phyloP scores from a whole-genome alignment of 2,797 vertebrate species.

The Microchirus variegatus region DNA sequence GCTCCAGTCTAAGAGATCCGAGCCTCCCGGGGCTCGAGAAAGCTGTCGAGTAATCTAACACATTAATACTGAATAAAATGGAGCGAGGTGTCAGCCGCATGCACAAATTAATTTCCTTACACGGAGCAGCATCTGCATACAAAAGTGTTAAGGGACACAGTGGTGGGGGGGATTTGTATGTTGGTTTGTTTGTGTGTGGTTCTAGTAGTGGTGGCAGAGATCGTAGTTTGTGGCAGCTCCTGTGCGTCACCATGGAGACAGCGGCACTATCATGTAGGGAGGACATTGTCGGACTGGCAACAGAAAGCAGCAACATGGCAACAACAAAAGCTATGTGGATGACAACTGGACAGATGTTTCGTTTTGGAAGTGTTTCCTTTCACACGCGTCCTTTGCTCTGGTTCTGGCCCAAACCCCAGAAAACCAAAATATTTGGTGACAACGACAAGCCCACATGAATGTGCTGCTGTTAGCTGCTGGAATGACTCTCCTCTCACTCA shows the following conservation, averaged over 20 bases:
- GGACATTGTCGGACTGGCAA: conserved; percentile 32
- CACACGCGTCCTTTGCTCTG: conserved; percentile 5
- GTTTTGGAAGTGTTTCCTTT: no score
- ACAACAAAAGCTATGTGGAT: conserved; percentile 23
- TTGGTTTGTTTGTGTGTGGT: conserved; percentile 25
- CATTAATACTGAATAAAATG: conserved; percentile 72
- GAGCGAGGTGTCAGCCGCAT: conserved; percentile 40
- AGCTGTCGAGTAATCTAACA: conserved; percentile 71
- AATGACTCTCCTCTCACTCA: no score
- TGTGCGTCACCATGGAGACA: conserved; percentile 78
- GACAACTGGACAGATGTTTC: conserved; percentile 3
- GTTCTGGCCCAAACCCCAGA: conserved; percentile 3
- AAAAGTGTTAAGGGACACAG: conserved; percentile 27
- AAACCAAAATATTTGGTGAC: conserved; percentile 9
- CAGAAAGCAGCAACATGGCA: conserved; percentile 32
- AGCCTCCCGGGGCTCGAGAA: conserved; percentile 43
- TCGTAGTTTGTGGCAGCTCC: conserved; percentile 45
- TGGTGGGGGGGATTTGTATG: conserved; percentile 41
- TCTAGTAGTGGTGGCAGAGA: conserved; percentile 25
- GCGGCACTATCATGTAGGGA: conserved; percentile 46
- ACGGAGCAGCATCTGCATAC: conserved; percentile 22
- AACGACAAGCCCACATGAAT: conserved; percentile 31
- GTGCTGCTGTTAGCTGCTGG: conserved; percentile 29
- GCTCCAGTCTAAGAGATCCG: conserved; percentile 29
- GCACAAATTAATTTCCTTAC: conserved; percentile 69